Conservation (phyloP, 2,888 invertebrate species). For the Apotomis turbidana region DNA sequence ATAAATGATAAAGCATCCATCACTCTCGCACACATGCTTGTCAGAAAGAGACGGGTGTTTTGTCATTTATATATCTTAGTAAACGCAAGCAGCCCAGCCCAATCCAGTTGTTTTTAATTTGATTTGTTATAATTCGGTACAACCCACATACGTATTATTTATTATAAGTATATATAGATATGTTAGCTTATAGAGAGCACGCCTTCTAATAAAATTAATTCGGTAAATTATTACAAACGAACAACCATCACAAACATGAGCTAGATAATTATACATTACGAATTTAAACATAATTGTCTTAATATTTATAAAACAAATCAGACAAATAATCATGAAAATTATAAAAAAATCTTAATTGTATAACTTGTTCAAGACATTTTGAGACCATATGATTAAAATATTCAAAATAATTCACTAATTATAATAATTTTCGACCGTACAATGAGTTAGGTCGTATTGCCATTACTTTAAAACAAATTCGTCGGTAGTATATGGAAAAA, state of each 20-base stretch:
- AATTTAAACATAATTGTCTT: constrained; percentile 10
- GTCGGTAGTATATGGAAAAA: too few relatives aligned
- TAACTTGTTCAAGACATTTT: constrained; percentile 26
- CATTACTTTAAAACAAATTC: too few relatives aligned
- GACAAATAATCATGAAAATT: not conserved
- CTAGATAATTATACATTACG: constrained; percentile 28
- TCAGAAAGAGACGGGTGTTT: too few relatives aligned
- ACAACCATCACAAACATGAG: constrained; percentile 40
- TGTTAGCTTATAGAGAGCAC: constrained; percentile 22
- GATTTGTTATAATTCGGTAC: not conserved
- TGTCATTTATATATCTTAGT: not conserved
- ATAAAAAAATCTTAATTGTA: constrained; percentile 4
- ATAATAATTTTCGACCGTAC: constrained; percentile 3
- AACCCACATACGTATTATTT: constrained; percentile 1
- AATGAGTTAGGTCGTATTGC: not conserved
- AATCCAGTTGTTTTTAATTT: not conserved
- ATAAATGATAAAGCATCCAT: too few relatives aligned
- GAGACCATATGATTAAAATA: constrained; percentile 39
- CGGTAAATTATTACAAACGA: constrained; percentile 30
- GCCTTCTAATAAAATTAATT: constrained; percentile 30
- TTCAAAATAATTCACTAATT: constrained; percentile 10
- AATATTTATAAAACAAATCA: constrained; percentile 38
- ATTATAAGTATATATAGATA: constrained; percentile 1
- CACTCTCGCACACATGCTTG: too few relatives aligned
- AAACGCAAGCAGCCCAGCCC: too few relatives aligned